Base-by-base conservation (phyloP, 2,888 invertebrate genomes). In the Thera obeliscata region DNA sequence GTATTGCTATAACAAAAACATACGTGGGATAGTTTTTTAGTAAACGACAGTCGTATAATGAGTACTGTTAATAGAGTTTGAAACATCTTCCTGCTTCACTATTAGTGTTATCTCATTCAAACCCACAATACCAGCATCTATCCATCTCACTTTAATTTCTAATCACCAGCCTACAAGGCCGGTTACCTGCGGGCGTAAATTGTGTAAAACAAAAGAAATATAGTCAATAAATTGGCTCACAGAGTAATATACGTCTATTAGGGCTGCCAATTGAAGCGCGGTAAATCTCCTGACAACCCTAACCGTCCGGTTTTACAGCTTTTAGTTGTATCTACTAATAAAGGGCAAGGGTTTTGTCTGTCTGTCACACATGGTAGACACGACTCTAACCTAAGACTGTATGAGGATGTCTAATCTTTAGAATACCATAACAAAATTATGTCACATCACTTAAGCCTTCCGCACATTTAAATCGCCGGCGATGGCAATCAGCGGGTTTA, bases 181-280 rank as follows among this genome's bases (percentile, higher is more conserved):
- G 60, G 60, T 70, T 73, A 69, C 57, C 67, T 66, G 77, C 75
- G 82, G 78, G 82, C 74, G 87, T 89, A 91, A 90, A 91, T 90
- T 81, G 82, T 79, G 74, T 83, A 83, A 87, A 90, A 90, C 88
- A 89, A 88, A 92, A 81, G 87, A 88, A 88, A 89, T 89, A 87
- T 89, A 87, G 87, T 81, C 89, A 83, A 92, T 93, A 92, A 93
- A 92, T 90, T 82, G 83, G 78, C 84, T 90, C 87, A 84, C 88
- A 82, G 81, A 80, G 91, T 90, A 89, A 91, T 92, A 91, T 90
- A 91, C 89, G 92, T 92, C 92, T 89, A 91, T 91, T 92, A 92
- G 85, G 79, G 85, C 79, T 81, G 81, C 83, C 87, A 85, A 87
- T 88, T 86, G 88, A 88, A 87, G 82, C 80, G 86, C 81, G 84